These are phyloP conservation scores for Anorthoa munda DNA, from an alignment of 2,888 invertebrate species.

Conservation along the genomic window DNA sequence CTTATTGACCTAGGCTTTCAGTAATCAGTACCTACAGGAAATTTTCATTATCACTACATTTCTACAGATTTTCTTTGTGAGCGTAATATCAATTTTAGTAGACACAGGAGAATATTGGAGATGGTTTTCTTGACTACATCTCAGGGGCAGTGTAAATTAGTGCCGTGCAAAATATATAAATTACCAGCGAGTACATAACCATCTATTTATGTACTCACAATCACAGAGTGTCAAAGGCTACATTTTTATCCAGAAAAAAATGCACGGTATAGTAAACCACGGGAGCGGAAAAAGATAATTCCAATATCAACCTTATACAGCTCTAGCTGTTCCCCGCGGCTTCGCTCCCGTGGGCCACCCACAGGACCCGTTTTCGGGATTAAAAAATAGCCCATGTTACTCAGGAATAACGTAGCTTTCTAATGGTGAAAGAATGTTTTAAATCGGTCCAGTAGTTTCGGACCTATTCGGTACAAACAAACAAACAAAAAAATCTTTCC, in stretches of 20 bases:
- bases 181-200: background rate
- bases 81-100: background rate
- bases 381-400: too few species aligned
- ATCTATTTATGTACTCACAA: background rate
- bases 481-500: too few species aligned
- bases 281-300: background rate
- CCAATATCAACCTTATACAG: background rate
- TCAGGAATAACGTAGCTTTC: too few species aligned
- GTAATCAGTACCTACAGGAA: conserved; percentile 19
- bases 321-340: too few species aligned
- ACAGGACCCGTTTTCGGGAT: too few species aligned
- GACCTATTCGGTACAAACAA: too few species aligned
- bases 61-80: background rate
- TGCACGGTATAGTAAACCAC: too few species aligned
- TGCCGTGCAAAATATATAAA: background rate
- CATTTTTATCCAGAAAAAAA: too few species aligned
- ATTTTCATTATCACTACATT: conserved; percentile 1
- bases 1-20: conserved; percentile 6
- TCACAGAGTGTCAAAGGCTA: too few species aligned
- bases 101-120: background rate
- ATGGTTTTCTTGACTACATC: background rate
- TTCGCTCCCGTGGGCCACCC: too few species aligned
- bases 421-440: too few species aligned
- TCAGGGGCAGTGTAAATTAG: background rate
- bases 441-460: too few species aligned